Evolutionary conservation across 2,113 vertebrate genomes (phyloP), one percentile per base, ranked within the genome.

Genomic region (Sigmodon hispidus): DNA sequence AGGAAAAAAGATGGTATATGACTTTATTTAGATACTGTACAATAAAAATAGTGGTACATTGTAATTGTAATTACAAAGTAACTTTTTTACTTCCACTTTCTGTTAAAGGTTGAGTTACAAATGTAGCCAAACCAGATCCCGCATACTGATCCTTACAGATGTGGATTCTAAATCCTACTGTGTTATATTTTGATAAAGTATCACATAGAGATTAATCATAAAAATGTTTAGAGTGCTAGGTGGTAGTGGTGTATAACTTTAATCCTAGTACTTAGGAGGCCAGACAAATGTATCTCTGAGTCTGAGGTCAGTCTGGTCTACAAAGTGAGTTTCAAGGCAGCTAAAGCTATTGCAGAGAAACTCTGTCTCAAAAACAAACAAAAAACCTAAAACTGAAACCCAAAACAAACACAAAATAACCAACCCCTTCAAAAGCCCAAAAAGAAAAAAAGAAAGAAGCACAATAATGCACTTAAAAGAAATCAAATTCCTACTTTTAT

Each of bases 21-120:
- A 4, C 21, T 88, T 86, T 17, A 84, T 31, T 77, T 84, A 84
- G 91, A 89, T 63, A 70, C 40, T 52, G 3, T 13, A 52, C 80
- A 90, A 67, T 95, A 77, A 89, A 86, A 77, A 89, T 79, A 48
- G 90, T 75, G 15, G 19, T 76, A 50, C 10, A 22, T 31, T 90
- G 50, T 89, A 19, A 36, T 86, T 94, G 57, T 52, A n/a, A n/a
- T n/a, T n/a, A n/a, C n/a, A n/a, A n/a, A n/a, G n/a, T n/a, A n/a
- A n/a, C n/a, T n/a, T n/a, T n/a, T n/a, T n/a, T n/a, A n/a, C n/a
- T n/a, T n/a, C n/a, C 13, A 55, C 59, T 95, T 89, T 86, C 69
- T 88, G 70, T 59, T 89, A 72, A 91, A 12, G 4, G 19, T 76
- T 81, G 16, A 93, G 40, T 69, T 89, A 61, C 55, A 79, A 81